Conservation (phyloP, 1,140 invertebrate species). For the Trialeurodes vaporariorum region DNA sequence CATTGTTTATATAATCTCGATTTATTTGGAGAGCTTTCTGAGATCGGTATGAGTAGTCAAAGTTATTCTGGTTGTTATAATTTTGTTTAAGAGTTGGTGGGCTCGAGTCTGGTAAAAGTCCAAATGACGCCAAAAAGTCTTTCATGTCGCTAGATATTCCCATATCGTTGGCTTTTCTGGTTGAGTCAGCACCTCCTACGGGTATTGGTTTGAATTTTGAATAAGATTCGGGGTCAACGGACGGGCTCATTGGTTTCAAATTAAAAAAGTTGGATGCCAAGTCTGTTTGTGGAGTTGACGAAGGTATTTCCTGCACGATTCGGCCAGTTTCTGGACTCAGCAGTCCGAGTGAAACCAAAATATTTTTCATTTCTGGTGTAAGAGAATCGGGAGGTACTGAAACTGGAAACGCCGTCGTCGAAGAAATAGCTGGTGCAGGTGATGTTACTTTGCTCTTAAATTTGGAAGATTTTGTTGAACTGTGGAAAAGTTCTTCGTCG, state of each 20-base stretch:
- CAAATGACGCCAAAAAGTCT: slow-evolving; percentile 42
- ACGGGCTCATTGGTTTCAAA: slow-evolving; percentile 23
- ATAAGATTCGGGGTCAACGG: slow-evolving; percentile 37
- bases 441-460: slow-evolving; percentile 9
- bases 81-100: no score
- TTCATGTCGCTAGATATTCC: slow-evolving; percentile 39
- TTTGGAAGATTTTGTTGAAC: not conserved
- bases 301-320: slow-evolving; percentile 16
- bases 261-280: slow-evolving; percentile 10
- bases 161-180: slow-evolving; percentile 7
- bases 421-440: slow-evolving; percentile 23
- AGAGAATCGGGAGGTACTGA: slow-evolving; percentile 33
- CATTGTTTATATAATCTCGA: slow-evolving; percentile 1
- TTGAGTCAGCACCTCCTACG: slow-evolving; percentile 31
- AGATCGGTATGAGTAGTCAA: slow-evolving; percentile 6
- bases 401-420: slow-evolving; percentile 11
- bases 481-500: not conserved
- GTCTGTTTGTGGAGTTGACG: not conserved
- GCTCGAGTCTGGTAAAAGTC: slow-evolving; percentile 32
- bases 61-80: not conserved
- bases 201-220: slow-evolving; percentile 45
- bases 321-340: slow-evolving; percentile 18
- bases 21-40: slow-evolving; percentile 10
- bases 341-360: slow-evolving; percentile 37
- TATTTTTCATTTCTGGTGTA: slow-evolving; percentile 35